Evolutionary conservation across 2,888 invertebrate genomes (phyloP), one percentile per base, ranked within the genome.

Genomic region (Drosophila anomalata): DNA sequence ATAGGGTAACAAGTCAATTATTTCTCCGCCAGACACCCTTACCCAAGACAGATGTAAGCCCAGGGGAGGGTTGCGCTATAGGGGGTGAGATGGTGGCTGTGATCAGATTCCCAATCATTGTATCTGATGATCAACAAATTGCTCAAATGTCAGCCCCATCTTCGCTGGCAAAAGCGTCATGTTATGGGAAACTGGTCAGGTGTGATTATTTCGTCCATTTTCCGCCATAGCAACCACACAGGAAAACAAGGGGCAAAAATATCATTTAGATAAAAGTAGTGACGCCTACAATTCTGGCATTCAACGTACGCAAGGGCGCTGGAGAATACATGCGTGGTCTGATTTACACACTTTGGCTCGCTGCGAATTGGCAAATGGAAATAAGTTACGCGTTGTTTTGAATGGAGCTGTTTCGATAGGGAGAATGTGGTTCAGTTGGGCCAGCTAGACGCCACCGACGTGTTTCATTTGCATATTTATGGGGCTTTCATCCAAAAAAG

Each of bases 261-360:
- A 36, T 75, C 48, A 63, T 78, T 75, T 53, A 78, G 69, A 77
- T 81, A 76, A 73, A 74, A 75, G 31, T 33, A 67, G 67, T 62
- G 77, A 82, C 83, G 81, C 79, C 84, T 65, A 83, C 81, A 75
- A 60, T 53, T 55, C 57, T 48, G 8, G 48, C 68, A 47, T 80
- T 57, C 70, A 33, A 12, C 33, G 33, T 33, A 58, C 68, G 68
- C 63, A 83, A 83, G 58, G 62, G 70, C 58, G 51, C 48, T 52
- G 56, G 56, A 46, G 44, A 47, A 17, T 44, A 31, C 51, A 33
- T 41, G 33, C 41, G 63, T 75, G 76, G 58, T 68, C 73, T 61
- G 29, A 79, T 82, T 82, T 67, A 58, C 82, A 82, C 85, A 82
- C 52, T 75, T 79, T 78, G 83, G 86, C 62, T 83, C 57, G 83